Evolutionary conservation across 2,888 invertebrate species (phyloP).

Genomic region (Tenthredo amoena): DNA sequence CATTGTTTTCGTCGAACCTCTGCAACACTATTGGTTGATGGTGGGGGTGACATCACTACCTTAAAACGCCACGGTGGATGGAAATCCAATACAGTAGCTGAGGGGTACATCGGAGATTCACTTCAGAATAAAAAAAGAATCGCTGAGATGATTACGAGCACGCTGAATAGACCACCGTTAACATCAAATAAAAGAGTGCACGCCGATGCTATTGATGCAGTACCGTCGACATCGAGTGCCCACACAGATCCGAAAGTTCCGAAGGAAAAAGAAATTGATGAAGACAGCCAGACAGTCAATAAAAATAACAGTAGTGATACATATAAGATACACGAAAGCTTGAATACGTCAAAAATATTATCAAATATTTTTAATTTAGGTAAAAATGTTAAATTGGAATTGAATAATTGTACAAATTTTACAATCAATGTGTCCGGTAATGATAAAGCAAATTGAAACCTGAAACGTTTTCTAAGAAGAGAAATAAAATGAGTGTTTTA

Average conservation of each 20-base stretch:
- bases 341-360: not conserved
- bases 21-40: slow-evolving; percentile 9
- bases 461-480: not conserved
- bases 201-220: not conserved
- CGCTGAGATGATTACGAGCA: slow-evolving; percentile 5
- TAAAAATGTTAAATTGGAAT: not conserved
- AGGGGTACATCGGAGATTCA: slow-evolving; percentile 23
- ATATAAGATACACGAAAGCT: not conserved
- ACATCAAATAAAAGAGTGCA: not conserved
- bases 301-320: not conserved
- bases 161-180: not conserved
- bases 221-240: not conserved
- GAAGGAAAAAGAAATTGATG: slow-evolving; percentile 30
- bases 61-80: slow-evolving; percentile 19
- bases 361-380: not conserved
- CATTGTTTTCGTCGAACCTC: slow-evolving; percentile 11
- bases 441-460: not conserved
- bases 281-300: slow-evolving; percentile 23
- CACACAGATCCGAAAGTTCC: slow-evolving; percentile 54
- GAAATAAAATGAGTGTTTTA: not conserved
- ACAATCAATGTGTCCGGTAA: not conserved
- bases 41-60: not conserved
- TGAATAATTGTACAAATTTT: not conserved
- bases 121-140: not conserved
- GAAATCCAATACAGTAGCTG: slow-evolving; percentile 12